Evolutionary conservation across 2,888 invertebrate species (phyloP).

Genomic region (Sphinx pinastri): DNA sequence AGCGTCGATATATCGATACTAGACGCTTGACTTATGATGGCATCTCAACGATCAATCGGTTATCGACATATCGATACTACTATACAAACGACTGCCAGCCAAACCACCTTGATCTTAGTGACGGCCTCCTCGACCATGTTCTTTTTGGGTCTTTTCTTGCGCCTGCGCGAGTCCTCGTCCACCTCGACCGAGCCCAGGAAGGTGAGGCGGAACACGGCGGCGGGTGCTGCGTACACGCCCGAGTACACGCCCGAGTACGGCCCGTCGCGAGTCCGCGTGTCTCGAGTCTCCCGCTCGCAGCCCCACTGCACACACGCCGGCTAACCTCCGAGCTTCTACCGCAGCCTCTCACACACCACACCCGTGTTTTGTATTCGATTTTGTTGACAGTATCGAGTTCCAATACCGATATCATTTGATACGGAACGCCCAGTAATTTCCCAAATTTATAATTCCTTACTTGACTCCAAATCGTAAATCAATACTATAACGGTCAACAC

Average conservation of each 20-base stretch:
- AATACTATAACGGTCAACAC: no score
- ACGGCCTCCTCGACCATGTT: constrained; percentile 95
- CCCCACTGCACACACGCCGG: constrained; percentile 68
- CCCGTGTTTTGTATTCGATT: constrained; percentile 12
- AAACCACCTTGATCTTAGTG: constrained; percentile 92
- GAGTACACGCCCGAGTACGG: constrained; percentile 80
- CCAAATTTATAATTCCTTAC: no score
- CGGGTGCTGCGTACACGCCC: constrained; percentile 84
- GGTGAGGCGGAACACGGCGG: constrained; percentile 91
- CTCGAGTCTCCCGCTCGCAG: constrained; percentile 46
- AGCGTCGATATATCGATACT: not conserved
- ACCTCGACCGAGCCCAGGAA: constrained; percentile 94
- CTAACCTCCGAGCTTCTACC: constrained; percentile 44
- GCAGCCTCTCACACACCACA: constrained; percentile 23
- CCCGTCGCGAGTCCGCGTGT: constrained; percentile 65
- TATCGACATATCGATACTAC: constrained; percentile 2
- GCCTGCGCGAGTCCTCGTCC: constrained; percentile 90
- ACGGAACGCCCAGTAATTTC: no score
- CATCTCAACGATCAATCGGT: not conserved
- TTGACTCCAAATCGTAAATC: no score
- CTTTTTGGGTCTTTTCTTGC: constrained; percentile 92
- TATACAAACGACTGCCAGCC: constrained; percentile 49
- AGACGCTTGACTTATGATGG: not conserved
- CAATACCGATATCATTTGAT: no score
- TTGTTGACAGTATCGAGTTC: no score